Conservation (phyloP, 2,888 invertebrate genomes). For the Thecophora atra region DNA sequence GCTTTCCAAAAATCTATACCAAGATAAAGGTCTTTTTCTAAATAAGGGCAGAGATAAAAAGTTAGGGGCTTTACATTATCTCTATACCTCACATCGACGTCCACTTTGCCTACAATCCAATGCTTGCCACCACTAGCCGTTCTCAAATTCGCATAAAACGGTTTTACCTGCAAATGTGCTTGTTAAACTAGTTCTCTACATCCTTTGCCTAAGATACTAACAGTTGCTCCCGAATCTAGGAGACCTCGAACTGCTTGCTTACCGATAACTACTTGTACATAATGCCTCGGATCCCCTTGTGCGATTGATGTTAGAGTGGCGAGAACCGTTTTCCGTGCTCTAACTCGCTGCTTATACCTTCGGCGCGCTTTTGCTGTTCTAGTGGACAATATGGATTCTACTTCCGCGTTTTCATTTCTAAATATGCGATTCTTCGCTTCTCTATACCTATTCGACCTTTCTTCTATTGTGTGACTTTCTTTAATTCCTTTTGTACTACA, state of each 20-base stretch:
- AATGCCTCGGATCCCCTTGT: background rate
- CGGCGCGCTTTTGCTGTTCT: background rate
- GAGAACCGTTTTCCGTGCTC: background rate
- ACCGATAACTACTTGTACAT: background rate
- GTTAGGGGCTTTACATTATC: background rate
- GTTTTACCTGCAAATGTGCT: too few relatives aligned
- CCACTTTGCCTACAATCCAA: background rate
- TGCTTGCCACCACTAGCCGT: conserved; percentile 17
- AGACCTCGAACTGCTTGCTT: background rate
- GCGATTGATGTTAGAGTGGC: background rate
- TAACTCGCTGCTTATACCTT: background rate
- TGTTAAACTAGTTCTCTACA: conserved; percentile 9
- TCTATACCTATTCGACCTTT: background rate
- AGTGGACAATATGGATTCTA: background rate
- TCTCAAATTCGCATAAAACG: background rate
- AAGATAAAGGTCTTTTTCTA: conserved; percentile 2
- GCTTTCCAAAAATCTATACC: conserved; percentile 31
- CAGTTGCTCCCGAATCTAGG: conserved; percentile 30
- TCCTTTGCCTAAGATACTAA: conserved; percentile 15
- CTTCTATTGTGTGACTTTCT: background rate
- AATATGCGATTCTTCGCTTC: background rate
- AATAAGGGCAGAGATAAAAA: conserved; percentile 20
- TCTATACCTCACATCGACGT: background rate
- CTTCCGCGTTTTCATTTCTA: background rate
- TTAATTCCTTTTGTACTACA: background rate